Evolutionary conservation across 1,140 invertebrate genomes (phyloP).

Genomic region (Brachionus manjavacas): DNA sequence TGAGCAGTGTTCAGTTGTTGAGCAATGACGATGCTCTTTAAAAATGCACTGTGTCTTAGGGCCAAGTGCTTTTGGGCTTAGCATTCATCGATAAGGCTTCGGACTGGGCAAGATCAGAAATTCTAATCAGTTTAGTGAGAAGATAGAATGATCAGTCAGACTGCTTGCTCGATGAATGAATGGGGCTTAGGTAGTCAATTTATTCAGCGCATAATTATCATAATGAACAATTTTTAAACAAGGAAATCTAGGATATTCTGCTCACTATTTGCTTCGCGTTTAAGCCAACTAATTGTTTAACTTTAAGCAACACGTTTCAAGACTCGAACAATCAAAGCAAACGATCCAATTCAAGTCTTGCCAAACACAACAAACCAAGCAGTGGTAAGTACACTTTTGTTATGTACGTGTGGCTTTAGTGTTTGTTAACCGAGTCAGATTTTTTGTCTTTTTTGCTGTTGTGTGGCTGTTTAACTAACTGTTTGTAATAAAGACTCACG

Average conservation of each 20-base stretch:
- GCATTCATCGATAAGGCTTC: background rate
- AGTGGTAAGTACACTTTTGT: slow-evolving; percentile 7
- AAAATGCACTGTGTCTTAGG: background rate
- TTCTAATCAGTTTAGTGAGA: background rate
- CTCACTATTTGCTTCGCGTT: background rate
- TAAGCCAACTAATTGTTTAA: background rate
- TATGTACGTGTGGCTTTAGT: background rate
- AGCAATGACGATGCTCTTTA: background rate
- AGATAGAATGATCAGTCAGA: background rate
- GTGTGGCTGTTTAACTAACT: background rate
- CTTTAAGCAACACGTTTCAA: slow-evolving; percentile 3
- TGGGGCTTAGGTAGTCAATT: background rate
- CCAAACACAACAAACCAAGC: background rate
- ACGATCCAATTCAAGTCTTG: slow-evolving; percentile 9
- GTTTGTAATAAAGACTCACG: background rate
- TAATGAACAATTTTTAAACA: background rate
- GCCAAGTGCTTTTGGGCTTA: background rate
- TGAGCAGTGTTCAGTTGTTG: background rate
- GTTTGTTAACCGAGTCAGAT: background rate
- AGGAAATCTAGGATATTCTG: background rate
- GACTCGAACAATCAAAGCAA: slow-evolving; percentile 9
- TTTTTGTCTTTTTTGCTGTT: background rate
- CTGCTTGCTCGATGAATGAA: background rate
- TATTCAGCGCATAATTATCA: background rate
- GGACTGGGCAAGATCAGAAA: background rate